Base-by-base conservation (phyloP, 1,140 invertebrate genomes). In the Danaus melanippus region DNA sequence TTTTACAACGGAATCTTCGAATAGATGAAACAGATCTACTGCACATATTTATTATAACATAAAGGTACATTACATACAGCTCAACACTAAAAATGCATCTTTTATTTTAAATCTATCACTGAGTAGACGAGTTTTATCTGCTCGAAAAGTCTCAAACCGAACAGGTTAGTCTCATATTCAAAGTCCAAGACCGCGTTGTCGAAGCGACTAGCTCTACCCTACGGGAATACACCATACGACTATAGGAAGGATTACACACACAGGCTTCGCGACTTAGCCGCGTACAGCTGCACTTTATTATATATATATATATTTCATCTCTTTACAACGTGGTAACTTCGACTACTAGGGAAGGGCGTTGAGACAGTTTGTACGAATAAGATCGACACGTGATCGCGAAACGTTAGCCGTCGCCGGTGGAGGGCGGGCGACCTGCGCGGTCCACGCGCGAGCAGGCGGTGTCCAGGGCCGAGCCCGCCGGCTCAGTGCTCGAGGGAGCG, bases 1-100 rank as follows among this genome's bases (percentile, higher is more conserved):
- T 83, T 80, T 74, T 67, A 75, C 71, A 67, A 76, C 57, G 67
- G 81, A 86, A 62, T 84, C 84, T 86, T 86, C 84, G 84, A 86
- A 86, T 76, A 84, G 84, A 86, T 86, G 81, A 86, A 84, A 86
- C 84, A 84, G 79, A 86, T 86, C 83, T 83, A 84, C 80, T 74
- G 59, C 71, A 66, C 74, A 77, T 78, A 81, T 67, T 76, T 79
- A 62, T 69, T 59, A 80, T 68, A 72, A 81, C 71, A 81, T 69
- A 69, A 21, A 32, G 21, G 21, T 79, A 80, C 76, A 79, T 65
- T 65, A 69, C 69, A 80, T 71, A 79, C 80, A 84, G 78, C 66
- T 86, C 78, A 76, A 72, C 79, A 84, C 79, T 84, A 84, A 78
- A 86, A 86, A 86, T 86, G 84, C 81, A 86, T 78, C 76, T 75